A percentile compares a stretch with the other conserved stretches of the same genome.
phyloP scores from a whole-genome alignment of 2,888 invertebrate species.

The Tiliacea aurago region DNA sequence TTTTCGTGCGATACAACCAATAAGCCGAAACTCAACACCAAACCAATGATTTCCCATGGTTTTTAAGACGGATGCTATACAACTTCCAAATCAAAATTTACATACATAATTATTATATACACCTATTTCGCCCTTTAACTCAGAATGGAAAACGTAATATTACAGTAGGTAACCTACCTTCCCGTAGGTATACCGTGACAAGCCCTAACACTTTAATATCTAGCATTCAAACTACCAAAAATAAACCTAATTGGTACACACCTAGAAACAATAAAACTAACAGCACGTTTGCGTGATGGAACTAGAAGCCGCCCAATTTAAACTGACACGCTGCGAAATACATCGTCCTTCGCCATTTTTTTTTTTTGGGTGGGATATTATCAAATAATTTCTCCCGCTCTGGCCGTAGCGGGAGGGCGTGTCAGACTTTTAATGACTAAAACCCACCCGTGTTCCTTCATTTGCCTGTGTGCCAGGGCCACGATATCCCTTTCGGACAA shows the following conservation, averaged over 20 bases:
- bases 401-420: no score
- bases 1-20: no score
- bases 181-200: background rate
- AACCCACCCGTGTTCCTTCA: no score
- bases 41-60: background rate
- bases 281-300: constrained; percentile 30
- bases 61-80: background rate
- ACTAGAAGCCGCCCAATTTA: constrained; percentile 7
- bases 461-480: no score
- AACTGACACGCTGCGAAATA: constrained; percentile 4
- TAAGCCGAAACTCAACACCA: background rate
- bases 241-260: constrained; percentile 20
- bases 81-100: background rate
- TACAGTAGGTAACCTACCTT: background rate
- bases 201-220: constrained; percentile 2
- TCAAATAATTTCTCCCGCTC: no score
- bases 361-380: no score
- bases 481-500: no score
- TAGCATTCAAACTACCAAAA: constrained; percentile 5
- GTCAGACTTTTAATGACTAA: no score
- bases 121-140: background rate
- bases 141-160: background rate
- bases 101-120: background rate
- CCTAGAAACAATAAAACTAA: constrained; percentile 43
- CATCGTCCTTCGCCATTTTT: no score